Base-by-base conservation (phyloP, 2,113 vertebrate genomes). In the Aepyceros melampus region DNA sequence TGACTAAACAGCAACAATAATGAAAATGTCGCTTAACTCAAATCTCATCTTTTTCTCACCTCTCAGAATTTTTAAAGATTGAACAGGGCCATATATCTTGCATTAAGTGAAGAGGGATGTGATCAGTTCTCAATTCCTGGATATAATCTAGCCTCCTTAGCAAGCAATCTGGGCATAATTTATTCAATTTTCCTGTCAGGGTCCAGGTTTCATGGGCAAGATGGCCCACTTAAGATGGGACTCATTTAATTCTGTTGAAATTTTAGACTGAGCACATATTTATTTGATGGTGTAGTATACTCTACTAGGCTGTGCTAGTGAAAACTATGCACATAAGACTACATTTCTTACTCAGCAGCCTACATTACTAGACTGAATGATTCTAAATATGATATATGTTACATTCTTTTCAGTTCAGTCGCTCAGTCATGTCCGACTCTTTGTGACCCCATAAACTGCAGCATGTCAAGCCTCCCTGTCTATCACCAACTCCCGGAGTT, bases 341-440 rank as follows among this genome's bases (percentile, higher is more conserved):
- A 40, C 19, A 40, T 23, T 40, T 86, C 51, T 91, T 92, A 95
- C 49, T 64, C 85, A 94, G 74, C 25, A 92, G 56, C 36, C n/a
- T 55, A 78, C 43, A 96, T 71, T 84, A 95, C 83, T 94, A 95
- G 27, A 89, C 29, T 36, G 31, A 55, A 94, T 87, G 71, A 89
- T 94, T 83, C 62, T 94, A 95, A 94, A 96, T 87, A 85, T 94
- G 25, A 97, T 94, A 94, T 92, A 86, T 92, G 27, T 94, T 96
- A 87, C 49, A 92, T 97, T 78, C 79, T 55, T 17, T 71, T 71
- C 60, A 62, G 29, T 31, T 33, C 29, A 33, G 60, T 62, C 0
- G 2, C 14, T 62, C 60, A 62, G 60, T 62, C 3, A 1, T 16
- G 14, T 62, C 58, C 13, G 0, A 62, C 13, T 62, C 29, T 31